Percentiles rank a stretch among this genome's conserved stretches.
Conservation (phyloP, 2,113 vertebrate genomes). For the Neotragus pygmaeus region DNA sequence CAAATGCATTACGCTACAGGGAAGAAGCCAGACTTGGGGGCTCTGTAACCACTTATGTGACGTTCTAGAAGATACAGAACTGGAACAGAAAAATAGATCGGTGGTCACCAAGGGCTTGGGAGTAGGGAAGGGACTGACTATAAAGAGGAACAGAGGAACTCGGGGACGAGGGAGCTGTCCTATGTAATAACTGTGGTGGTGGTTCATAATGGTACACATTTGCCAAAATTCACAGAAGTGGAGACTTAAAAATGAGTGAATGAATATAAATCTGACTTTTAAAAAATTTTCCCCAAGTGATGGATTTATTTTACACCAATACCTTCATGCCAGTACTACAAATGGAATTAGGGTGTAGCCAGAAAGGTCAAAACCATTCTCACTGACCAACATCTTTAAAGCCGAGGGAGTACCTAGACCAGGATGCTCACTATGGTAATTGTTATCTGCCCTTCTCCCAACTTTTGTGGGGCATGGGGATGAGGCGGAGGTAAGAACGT, state of each 20-base stretch:
- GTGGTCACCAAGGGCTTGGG: background rate
- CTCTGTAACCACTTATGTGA: background rate
- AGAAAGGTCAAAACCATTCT: background rate
- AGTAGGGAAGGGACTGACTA: background rate
- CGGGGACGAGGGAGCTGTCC: accelerated
- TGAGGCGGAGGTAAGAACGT: background rate
- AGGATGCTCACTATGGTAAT: background rate
- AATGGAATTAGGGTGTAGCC: background rate
- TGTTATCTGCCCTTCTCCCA: background rate
- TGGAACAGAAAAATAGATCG: background rate
- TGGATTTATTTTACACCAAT: background rate
- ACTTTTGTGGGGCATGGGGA: background rate
- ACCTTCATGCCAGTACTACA: background rate
- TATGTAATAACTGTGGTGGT: background rate
- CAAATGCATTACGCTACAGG: accelerated
- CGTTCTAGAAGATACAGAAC: background rate
- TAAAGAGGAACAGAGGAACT: background rate
- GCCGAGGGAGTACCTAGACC: background rate
- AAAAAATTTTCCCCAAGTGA: background rate
- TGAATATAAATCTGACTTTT: background rate
- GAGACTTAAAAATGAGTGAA: background rate
- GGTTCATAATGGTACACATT: no score
- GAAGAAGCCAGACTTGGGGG: background rate
- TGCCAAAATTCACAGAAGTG: background rate
- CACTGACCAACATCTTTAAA: background rate